Evolutionary conservation across 2,797 vertebrate species (phyloP), one percentile per base, ranked within the genome.

Genomic region (Dryobates pubescens): DNA sequence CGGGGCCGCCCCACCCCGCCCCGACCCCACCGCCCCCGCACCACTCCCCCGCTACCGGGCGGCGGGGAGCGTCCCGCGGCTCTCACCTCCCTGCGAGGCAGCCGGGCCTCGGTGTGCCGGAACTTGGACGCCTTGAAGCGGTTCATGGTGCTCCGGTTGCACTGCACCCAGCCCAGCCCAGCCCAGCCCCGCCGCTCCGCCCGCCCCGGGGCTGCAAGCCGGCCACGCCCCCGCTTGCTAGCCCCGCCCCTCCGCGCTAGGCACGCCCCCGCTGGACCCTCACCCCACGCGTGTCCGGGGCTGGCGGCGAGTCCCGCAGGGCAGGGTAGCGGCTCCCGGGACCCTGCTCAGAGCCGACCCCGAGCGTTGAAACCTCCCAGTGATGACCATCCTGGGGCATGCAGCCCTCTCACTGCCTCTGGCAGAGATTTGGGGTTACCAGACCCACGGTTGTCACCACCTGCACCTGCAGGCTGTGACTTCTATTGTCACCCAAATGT

Each of bases 121-220:
- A 98, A 99, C 97, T 99, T 99, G 80, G 99, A 99, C 62, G 97
- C 98, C 97, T 97, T 99, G 96, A 99, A 99, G 63, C 99, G 99
- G 94, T 98, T 99, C 99, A 99, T 99, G 98, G 86, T 74, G 77
- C 77, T 43, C 72, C 17, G 27, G 45, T 5, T 2, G 38, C 62
- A 14, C 56, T 45, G 49, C 4, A 5, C 70, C 64, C 22, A 1
- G 24, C 67, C 41, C 2, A 13, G 17, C 62, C 57, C 71, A 6
- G 19, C 43, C 16, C 43, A 7, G 47, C 32, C 26, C 24, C 5
- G 18, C 36, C 30, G 56, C 51, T 36, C 70, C 68, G 30, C 68
- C 80, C 12, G 17, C 49, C 85, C 53, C 26, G 17, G 32, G 18
- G 22, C 47, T 26, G 57, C 69, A 70, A 43, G 68, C 49, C 76